Percentiles rank a stretch among this genome's conserved stretches.
Evolutionary conservation across 2,113 vertebrate species (phyloP).

Genomic region (Phalacrocorax aristotelis): DNA sequence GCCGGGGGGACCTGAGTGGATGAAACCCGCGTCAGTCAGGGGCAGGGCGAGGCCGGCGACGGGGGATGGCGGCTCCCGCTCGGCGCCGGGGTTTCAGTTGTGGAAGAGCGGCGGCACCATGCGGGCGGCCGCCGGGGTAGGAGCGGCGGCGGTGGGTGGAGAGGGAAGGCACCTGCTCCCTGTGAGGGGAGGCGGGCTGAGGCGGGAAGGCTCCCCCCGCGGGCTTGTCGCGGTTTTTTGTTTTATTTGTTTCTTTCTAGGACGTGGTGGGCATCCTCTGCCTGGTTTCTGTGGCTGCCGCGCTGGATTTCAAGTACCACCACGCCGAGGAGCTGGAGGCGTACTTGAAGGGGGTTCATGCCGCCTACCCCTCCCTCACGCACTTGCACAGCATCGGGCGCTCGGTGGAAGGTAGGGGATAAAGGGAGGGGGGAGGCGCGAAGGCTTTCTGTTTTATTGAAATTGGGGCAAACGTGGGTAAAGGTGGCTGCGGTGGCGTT

Average conservation of each 20-base stretch:
- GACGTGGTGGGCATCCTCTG: slow-evolving; percentile 53
- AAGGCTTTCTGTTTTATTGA: not conserved
- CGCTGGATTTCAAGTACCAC: slow-evolving; percentile 83
- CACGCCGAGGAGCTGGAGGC: slow-evolving; percentile 68
- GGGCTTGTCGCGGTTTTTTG: not conserved
- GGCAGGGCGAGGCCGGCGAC: not conserved
- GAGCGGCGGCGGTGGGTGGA: not conserved
- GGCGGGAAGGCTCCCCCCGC: not conserved
- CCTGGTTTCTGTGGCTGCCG: slow-evolving; percentile 12
- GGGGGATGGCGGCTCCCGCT: not conserved
- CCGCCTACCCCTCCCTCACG: slow-evolving; percentile 69
- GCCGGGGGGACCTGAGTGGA: slow-evolving; percentile 2
- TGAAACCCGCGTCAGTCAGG: not conserved
- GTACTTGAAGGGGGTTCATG: slow-evolving; percentile 72
- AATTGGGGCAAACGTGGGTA: accelerated
- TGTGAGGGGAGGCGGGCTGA: not conserved
- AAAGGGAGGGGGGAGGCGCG: accelerated
- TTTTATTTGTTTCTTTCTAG: not conserved
- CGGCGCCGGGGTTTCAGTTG: not conserved
- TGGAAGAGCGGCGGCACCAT: not conserved
- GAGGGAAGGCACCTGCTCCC: not conserved
- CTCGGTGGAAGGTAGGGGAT: slow-evolving; percentile 79
- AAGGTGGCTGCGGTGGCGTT: not conserved
- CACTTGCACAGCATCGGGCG: slow-evolving; percentile 82
- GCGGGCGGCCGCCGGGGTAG: not conserved